Conservation (phyloP, 2,797 vertebrate genomes). For the Mus spretus region DNA sequence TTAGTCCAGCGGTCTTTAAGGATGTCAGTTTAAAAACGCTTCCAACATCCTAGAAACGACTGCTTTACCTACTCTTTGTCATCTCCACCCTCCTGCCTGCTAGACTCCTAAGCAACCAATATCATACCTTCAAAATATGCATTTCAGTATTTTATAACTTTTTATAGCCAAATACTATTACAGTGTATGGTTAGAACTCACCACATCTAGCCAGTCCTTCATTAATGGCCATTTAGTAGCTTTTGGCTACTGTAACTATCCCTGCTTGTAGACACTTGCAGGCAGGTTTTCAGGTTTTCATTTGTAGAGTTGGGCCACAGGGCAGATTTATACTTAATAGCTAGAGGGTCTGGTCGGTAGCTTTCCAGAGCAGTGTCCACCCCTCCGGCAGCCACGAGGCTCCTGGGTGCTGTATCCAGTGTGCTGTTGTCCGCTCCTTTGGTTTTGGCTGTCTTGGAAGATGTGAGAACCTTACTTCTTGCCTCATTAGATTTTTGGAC, state of each 20-base stretch:
- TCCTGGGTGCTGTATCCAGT: not conserved
- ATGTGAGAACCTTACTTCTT: not conserved
- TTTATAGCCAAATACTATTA: not conserved
- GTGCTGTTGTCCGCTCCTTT: not conserved
- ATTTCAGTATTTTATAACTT: not conserved
- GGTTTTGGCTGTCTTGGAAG: not conserved
- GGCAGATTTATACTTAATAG: not conserved
- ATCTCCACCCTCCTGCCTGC: not conserved
- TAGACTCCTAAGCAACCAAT: not conserved
- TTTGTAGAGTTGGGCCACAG: not conserved
- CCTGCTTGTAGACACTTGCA: not conserved
- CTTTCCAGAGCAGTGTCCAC: not conserved
- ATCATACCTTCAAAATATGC: not conserved
- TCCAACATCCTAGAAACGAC: not conserved
- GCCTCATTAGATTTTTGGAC: conserved; percentile 93
- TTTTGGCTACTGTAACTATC: not conserved
- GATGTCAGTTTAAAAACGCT: not conserved
- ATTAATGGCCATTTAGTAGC: not conserved
- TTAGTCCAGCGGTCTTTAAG: not conserved
- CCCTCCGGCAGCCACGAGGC: too few relatives aligned
- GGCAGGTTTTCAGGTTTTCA: not conserved
- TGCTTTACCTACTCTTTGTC: not conserved
- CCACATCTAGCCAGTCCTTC: not conserved
- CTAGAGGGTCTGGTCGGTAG: not conserved
- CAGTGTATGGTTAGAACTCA: not conserved